Conservation (phyloP, 2,888 invertebrate species). For the Lagria hirta region DNA sequence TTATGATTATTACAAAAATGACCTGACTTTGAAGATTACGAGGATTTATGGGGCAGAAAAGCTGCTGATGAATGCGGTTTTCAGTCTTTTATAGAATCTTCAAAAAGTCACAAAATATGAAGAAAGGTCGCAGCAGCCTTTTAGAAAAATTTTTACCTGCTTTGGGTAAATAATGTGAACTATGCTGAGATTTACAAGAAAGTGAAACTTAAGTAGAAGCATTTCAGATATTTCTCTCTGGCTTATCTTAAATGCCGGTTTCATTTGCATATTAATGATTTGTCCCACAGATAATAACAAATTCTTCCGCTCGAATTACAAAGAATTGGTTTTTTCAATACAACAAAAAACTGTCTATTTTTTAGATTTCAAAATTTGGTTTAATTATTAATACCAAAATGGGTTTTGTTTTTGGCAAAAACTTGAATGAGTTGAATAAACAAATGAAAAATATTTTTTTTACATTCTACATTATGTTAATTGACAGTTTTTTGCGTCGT, state of each 20-base stretch:
- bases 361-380: too few relatives aligned
- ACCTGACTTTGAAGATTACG: conserved; percentile 20
- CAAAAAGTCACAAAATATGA: conserved; percentile 31
- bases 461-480: too few relatives aligned
- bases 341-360: too few relatives aligned
- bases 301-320: conserved; percentile 13
- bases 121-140: conserved; percentile 9
- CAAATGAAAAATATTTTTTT: too few relatives aligned
- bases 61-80: conserved; percentile 30
- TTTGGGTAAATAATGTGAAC: conserved; percentile 25
- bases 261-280: conserved; percentile 27
- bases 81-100: conserved; percentile 29
- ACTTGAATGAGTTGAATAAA: too few relatives aligned
- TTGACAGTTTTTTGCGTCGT: too few relatives aligned
- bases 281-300: conserved; percentile 25
- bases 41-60: conserved; percentile 17
- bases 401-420: too few relatives aligned
- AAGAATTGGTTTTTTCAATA: too few relatives aligned
- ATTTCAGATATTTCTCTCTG: conserved; percentile 19
- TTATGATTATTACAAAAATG: conserved; percentile 27
- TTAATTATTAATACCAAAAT: too few relatives aligned
- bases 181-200: conserved; percentile 23
- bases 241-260: conserved; percentile 22
- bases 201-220: conserved; percentile 24
- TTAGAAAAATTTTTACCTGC: conserved; percentile 29